phyloP scores from a whole-genome alignment of 2,113 vertebrate species.

The Hiodon alosoides region DNA sequence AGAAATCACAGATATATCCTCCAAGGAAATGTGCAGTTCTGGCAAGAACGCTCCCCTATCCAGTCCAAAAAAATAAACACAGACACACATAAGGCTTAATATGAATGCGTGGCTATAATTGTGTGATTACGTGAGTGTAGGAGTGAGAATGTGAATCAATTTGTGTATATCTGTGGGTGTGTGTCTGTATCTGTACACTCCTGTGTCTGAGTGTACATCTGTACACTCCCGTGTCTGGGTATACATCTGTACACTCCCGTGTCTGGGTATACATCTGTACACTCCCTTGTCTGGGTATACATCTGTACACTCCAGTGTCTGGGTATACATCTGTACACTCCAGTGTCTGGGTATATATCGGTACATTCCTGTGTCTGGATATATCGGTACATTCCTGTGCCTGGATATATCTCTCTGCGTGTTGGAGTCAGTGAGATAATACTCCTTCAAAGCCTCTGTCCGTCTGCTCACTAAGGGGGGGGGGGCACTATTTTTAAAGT shows the following conservation, averaged over 20 bases:
- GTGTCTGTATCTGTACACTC: conserved; percentile 14
- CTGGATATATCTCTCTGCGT: conserved; percentile 20
- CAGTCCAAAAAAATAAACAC: not conserved
- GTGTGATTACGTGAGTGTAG: not conserved
- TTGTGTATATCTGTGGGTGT: not conserved
- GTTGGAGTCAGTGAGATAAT: conserved; percentile 24
- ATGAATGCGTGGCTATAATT: not conserved
- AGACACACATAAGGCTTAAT: not conserved
- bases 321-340: conserved; percentile 17
- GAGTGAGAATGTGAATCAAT: not conserved
- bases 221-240: too few species aligned
- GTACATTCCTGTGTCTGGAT: conserved; percentile 40
- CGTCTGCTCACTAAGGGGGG: conserved; percentile 19
- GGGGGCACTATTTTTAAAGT: conserved; percentile 18
- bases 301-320: conserved; percentile 37
- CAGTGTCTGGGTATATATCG: not conserved
- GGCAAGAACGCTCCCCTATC: not conserved
- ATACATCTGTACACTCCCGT: conserved; percentile 27
- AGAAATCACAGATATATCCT: conserved; percentile 7
- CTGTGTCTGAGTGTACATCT: conserved; percentile 42
- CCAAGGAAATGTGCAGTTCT: conserved; percentile 1
- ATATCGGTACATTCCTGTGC: not conserved
- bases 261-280: conserved; percentile 35
- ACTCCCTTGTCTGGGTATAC: not conserved
- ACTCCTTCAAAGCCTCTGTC: conserved; percentile 25